Evolutionary conservation across 2,888 invertebrate genomes (phyloP), one percentile per base, ranked within the genome.

Genomic region (Troilus luridus): DNA sequence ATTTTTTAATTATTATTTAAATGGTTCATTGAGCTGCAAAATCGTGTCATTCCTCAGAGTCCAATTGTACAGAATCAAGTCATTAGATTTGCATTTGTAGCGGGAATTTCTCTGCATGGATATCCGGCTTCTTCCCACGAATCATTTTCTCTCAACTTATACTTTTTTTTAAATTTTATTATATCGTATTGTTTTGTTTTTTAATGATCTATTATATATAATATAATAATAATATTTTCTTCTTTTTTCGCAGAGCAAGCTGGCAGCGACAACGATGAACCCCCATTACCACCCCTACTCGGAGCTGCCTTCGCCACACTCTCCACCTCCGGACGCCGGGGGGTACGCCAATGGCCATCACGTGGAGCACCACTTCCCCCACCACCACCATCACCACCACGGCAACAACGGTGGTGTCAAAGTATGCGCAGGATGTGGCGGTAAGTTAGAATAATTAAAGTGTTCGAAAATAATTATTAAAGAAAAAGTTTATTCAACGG

Each of bases 341-440:
- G 93, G 93, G 91, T 94, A 93, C 91, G 93, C 93, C 91, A 93
- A 93, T 92, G 93, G 93, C 17, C 95, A 95, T 94, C 95, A 95
- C 88, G 95, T 95, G 93, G 94, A 94, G 91, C 90, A 90, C 72
- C 92, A 91, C 85, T 92, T 92, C 89, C 92, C 92, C 91, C 93
- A 93, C 91, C 93, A 92, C 91, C 92, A 93, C 91, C 92, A 91
- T 91, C 95, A 95, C 91, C 95, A 94, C 92, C 93, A 94, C 91
- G 93, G 93, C 54, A 92, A 92, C 91, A 92, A 91, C 72, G 92
- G 92, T 24, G 92, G 92, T 90, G 91, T 92, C 91, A 92, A 97
- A 94, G 96, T 97, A 94, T 98, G 98, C 95, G 98, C 97, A 93
- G 98, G 98, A 93, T 98, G 98, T 95, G 97, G 98, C 93, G 97